A percentile compares a stretch with the other conserved stretches of the same genome.
phyloP scores from a whole-genome alignment of 2,113 vertebrate genomes.

The Nanorana parkeri region DNA sequence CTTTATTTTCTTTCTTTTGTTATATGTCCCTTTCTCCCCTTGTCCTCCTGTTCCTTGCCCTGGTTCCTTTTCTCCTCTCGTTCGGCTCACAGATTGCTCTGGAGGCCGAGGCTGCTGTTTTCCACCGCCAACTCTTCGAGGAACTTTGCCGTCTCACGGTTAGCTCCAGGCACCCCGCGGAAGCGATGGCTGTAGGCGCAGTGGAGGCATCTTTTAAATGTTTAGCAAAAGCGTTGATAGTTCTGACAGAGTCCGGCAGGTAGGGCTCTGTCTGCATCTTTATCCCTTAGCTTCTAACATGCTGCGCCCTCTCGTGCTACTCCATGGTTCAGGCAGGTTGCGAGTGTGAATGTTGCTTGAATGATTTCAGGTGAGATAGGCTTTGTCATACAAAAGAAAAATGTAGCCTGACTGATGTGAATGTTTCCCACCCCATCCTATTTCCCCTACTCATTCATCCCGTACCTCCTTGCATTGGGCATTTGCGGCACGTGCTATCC shows the following conservation, averaged over 20 bases:
- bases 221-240: constrained; percentile 91
- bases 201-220: constrained; percentile 98
- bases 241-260: constrained; percentile 98
- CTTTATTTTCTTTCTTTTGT: constrained; percentile 67
- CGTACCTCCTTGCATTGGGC: constrained; percentile 63
- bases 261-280: constrained; percentile 76
- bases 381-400: background rate
- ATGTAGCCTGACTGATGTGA: constrained; percentile 60
- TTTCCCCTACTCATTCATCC: constrained; percentile 62
- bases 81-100: constrained; percentile 80
- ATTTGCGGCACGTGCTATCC: constrained; percentile 26
- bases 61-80: constrained; percentile 61
- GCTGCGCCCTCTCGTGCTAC: rapidly evolving
- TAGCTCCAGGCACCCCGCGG: constrained; percentile 83
- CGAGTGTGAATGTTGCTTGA: constrained; percentile 7
- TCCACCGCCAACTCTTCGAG: constrained; percentile 81
- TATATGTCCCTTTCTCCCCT: constrained; percentile 61
- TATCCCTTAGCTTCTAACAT: constrained; percentile 4
- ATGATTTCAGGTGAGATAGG: constrained; percentile 31
- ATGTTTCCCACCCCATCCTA: constrained; percentile 61
- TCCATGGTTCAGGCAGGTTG: background rate
- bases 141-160: constrained; percentile 77
- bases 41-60: constrained; percentile 61
- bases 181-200: constrained; percentile 93
- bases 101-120: constrained; percentile 72